Evolutionary conservation across 2,113 vertebrate species (phyloP).

Genomic region (Charina bottae): DNA sequence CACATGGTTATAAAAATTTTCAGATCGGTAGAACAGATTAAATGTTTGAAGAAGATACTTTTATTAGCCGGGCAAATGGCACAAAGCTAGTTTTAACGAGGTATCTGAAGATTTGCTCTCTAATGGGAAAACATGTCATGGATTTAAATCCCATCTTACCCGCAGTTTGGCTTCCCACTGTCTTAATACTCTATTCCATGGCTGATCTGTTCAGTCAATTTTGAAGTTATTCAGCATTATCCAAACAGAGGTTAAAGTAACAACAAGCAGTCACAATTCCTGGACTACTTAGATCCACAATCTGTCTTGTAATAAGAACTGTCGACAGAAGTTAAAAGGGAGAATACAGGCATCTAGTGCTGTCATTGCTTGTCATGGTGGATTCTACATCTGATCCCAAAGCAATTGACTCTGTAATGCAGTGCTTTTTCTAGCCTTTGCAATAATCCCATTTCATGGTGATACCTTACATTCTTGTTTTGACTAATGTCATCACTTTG

Average conservation of each 20-base stretch:
- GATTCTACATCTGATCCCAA: rapidly evolving
- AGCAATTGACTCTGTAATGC: not conserved
- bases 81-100: slow-evolving; percentile 47
- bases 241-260: slow-evolving; percentile 41
- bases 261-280: slow-evolving; percentile 29
- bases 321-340: not conserved
- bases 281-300: not conserved
- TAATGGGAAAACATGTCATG: slow-evolving; percentile 45
- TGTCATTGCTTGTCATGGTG: no score
- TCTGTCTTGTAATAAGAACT: not conserved
- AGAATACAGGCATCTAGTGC: not conserved
- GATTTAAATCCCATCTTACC: slow-evolving; percentile 40
- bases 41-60: slow-evolving; percentile 40
- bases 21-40: not conserved
- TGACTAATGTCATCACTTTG: not conserved
- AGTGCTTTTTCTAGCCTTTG: not conserved
- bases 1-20: slow-evolving; percentile 23
- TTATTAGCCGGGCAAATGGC: slow-evolving; percentile 34
- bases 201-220: slow-evolving; percentile 50
- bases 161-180: slow-evolving; percentile 26
- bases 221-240: slow-evolving; percentile 47
- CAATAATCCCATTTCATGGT: not conserved
- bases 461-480: not conserved
- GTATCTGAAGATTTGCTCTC: slow-evolving; percentile 38
- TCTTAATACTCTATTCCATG: slow-evolving; percentile 48